Percentiles rank a stretch among this genome's conserved stretches.
These are phyloP conservation scores for Malurus splendens DNA, from an alignment of 2,797 vertebrate species.

Conservation along the genomic window DNA sequence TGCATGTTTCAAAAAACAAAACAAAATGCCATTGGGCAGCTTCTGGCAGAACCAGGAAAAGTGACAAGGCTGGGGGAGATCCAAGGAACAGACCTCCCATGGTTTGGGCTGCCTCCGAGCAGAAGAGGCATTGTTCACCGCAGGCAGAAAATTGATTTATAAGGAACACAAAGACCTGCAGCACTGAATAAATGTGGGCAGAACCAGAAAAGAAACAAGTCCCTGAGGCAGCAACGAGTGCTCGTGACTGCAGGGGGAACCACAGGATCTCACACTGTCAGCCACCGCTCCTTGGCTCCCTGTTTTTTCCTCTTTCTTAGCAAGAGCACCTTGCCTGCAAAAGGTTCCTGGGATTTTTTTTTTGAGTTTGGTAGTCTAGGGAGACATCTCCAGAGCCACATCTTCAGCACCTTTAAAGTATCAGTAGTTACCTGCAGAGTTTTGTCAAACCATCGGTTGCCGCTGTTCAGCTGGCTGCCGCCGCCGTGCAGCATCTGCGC, in stretches of 20 bases:
- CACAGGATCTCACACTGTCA: background rate
- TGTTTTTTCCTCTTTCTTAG: background rate
- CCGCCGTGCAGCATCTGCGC: slow-evolving; percentile 95
- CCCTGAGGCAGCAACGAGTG: background rate
- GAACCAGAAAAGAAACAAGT: background rate
- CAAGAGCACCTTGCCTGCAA: background rate
- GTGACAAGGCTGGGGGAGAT: background rate
- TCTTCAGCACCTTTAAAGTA: background rate
- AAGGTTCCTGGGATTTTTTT: background rate
- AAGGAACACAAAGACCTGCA: slow-evolving; percentile 27
- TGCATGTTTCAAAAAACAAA: background rate
- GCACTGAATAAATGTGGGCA: background rate
- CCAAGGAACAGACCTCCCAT: background rate
- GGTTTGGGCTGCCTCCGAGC: background rate
- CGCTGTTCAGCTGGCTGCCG: slow-evolving; percentile 89
- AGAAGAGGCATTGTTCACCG: background rate
- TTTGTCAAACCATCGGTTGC: slow-evolving; percentile 98
- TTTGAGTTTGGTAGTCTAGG: background rate
- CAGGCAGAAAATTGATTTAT: slow-evolving; percentile 40
- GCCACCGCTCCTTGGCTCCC: background rate
- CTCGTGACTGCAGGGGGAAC: background rate
- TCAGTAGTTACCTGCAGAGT: slow-evolving; percentile 82
- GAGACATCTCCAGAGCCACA: background rate
- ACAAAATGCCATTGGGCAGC: slow-evolving; percentile 3
- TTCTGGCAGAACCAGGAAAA: slow-evolving; percentile 10